These are phyloP conservation scores for Seriola aureovittata DNA, from an alignment of 2,113 vertebrate species.

Conservation along the genomic window DNA sequence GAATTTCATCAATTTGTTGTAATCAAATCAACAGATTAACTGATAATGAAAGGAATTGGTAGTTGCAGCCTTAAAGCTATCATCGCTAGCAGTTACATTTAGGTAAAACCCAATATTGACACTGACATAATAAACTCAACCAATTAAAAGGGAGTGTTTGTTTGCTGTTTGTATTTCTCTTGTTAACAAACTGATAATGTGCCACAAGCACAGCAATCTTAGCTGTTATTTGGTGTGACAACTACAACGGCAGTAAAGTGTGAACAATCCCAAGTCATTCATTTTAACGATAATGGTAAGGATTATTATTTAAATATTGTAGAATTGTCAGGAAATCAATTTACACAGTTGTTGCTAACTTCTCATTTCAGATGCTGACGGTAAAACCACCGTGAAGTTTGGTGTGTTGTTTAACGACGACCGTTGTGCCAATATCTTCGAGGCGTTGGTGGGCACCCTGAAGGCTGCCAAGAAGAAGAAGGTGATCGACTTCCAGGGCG, in stretches of 20 bases:
- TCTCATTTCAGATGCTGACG: conserved; percentile 87
- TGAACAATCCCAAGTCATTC: neutral
- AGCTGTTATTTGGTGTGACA: neutral
- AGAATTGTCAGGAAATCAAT: neutral
- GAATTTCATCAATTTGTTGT: too few species aligned
- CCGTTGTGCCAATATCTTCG: conserved; percentile 96
- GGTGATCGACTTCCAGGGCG: conserved; percentile 87
- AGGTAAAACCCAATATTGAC: neutral
- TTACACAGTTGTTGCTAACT: neutral
- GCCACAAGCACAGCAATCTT: too few species aligned
- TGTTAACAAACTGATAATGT: neutral
- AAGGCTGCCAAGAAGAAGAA: conserved; percentile 93
- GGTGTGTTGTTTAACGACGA: conserved; percentile 95
- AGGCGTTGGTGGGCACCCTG: conserved; percentile 96
- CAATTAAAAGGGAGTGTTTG: neutral
- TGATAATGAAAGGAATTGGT: neutral
- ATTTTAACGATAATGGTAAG: neutral
- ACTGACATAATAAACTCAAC: neutral
- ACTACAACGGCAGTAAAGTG: too few species aligned
- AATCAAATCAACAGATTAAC: neutral
- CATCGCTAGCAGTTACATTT: too few species aligned
- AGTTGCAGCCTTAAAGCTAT: neutral
- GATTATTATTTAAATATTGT: neutral
- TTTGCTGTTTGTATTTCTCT: neutral
- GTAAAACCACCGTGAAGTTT: conserved; percentile 92